Evolutionary conservation across 2,797 vertebrate species (phyloP).

Genomic region (Poecilia velifera): DNA sequence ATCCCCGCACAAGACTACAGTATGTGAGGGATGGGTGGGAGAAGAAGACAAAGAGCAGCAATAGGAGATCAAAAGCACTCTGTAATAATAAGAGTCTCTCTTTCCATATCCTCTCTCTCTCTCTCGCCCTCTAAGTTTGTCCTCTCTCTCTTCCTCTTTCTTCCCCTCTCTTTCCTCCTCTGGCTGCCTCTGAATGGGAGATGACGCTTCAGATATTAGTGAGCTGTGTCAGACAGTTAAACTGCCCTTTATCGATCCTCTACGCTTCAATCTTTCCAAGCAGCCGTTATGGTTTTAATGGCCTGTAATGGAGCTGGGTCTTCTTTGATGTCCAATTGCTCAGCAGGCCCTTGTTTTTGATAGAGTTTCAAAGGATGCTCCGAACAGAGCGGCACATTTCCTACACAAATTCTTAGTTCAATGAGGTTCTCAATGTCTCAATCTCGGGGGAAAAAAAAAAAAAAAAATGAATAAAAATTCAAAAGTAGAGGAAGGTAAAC

Average conservation of each 20-base stretch:
- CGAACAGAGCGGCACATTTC: conserved; percentile 46
- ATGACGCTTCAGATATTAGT: conserved; percentile 84
- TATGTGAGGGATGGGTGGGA: conserved; percentile 24
- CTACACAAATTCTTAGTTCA: conserved; percentile 31
- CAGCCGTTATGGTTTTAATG: conserved; percentile 80
- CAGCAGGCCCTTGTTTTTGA: conserved; percentile 61
- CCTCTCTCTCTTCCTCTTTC: conserved; percentile 17
- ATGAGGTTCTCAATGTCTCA: conserved; percentile 31
- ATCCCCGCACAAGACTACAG: conserved; percentile 26
- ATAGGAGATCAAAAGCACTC: conserved; percentile 48
- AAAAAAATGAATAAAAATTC: background rate
- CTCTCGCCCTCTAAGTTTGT: conserved; percentile 50
- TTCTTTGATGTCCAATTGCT: conserved; percentile 73
- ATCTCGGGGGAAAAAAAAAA: background rate
- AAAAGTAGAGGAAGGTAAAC: conserved; percentile 7
- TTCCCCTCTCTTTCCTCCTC: conserved; percentile 8
- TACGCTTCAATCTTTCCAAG: conserved; percentile 76
- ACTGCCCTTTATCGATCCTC: conserved; percentile 79
- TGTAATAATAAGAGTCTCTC: conserved; percentile 41
- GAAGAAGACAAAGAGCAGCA: conserved; percentile 30
- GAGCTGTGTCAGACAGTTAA: conserved; percentile 82
- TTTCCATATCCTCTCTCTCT: conserved; percentile 55
- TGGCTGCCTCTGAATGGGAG: conserved; percentile 60
- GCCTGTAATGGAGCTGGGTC: conserved; percentile 80
- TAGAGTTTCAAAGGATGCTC: conserved; percentile 56